These are phyloP conservation scores for Neoaliturus tenellus DNA, from an alignment of 2,888 invertebrate species.

Conservation along the genomic window DNA sequence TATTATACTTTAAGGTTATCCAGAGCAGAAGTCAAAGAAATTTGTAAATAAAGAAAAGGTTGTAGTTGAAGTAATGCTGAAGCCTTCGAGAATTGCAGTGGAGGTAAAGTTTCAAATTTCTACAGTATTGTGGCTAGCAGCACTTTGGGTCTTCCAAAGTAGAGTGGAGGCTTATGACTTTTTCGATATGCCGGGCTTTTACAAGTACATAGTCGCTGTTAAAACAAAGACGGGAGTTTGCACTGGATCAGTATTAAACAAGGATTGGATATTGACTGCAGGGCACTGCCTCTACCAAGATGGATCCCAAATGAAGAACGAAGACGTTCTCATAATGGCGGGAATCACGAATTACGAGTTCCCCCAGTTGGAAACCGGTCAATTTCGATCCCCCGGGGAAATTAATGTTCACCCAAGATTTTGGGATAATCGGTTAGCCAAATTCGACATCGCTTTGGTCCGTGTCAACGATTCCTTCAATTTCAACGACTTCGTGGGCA, in stretches of 20 bases:
- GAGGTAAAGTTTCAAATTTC: not conserved
- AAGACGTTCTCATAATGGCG: not conserved
- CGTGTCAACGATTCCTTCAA: not conserved
- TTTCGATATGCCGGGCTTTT: not conserved
- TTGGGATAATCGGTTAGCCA: not conserved
- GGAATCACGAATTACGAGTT: slow-evolving; percentile 28
- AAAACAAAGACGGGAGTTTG: not conserved
- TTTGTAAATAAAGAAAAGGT: too few species aligned
- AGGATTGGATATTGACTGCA: slow-evolving; percentile 33
- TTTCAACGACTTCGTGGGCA: slow-evolving; percentile 9
- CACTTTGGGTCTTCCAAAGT: too few species aligned
- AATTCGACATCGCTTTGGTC: slow-evolving; percentile 29
- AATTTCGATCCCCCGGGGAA: not conserved
- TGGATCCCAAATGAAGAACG: not conserved
- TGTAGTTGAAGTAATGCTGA: too few species aligned
- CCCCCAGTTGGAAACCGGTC: not conserved
- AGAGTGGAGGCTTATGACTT: not conserved
- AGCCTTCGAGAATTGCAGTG: not conserved
- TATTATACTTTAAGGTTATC: not conserved
- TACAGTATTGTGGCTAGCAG: too few species aligned
- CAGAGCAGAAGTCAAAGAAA: too few species aligned
- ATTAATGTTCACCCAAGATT: slow-evolving; percentile 14
- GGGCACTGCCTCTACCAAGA: not conserved
- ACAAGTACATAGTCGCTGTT: not conserved
- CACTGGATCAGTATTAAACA: not conserved